A percentile compares a stretch with the other conserved stretches of the same genome.
These are phyloP conservation scores for Homalodisca vitripennis DNA, from an alignment of 1,140 invertebrate genomes.

Conservation along the genomic window DNA sequence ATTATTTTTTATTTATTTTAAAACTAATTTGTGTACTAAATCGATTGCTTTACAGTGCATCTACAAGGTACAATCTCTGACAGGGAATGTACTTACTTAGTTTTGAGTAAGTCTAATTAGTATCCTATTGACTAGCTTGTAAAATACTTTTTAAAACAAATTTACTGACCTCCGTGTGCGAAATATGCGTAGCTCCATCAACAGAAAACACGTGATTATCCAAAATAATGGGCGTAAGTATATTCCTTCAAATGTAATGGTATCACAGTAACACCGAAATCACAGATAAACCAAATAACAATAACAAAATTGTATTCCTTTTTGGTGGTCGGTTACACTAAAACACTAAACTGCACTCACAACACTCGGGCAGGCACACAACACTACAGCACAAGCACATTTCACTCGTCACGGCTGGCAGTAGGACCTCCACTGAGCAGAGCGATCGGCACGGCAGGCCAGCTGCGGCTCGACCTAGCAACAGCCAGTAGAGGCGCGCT, in stretches of 20 bases:
- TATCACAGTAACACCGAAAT: conserved; percentile 13
- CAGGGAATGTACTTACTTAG: too few relatives aligned
- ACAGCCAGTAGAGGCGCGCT: conserved; percentile 26
- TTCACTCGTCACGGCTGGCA: neutral
- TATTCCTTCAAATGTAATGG: conserved; percentile 19
- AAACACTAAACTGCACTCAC: conserved; percentile 18
- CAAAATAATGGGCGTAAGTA: conserved; percentile 22
- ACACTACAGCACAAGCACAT: conserved; percentile 19
- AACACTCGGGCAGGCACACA: conserved; percentile 27
- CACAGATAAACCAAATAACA: conserved; percentile 4
- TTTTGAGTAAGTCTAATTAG: too few relatives aligned
- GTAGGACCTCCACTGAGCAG: conserved; percentile 22
- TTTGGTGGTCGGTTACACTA: neutral
- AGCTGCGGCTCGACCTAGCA: conserved; percentile 27
- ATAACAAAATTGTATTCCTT: conserved; percentile 10
- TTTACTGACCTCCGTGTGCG: conserved; percentile 26
- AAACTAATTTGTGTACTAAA: too few relatives aligned
- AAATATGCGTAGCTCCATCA: conserved; percentile 27
- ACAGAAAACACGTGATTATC: conserved; percentile 27
- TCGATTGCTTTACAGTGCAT: too few relatives aligned
- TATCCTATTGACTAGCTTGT: too few relatives aligned
- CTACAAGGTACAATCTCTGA: too few relatives aligned
- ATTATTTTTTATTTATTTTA: too few relatives aligned
- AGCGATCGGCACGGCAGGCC: conserved; percentile 2
- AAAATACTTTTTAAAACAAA: too few relatives aligned